A percentile compares a stretch with the other conserved stretches of the same genome.
These are phyloP conservation scores for Oceanodroma tethys DNA, from an alignment of 2,113 vertebrate genomes.

Conservation along the genomic window DNA sequence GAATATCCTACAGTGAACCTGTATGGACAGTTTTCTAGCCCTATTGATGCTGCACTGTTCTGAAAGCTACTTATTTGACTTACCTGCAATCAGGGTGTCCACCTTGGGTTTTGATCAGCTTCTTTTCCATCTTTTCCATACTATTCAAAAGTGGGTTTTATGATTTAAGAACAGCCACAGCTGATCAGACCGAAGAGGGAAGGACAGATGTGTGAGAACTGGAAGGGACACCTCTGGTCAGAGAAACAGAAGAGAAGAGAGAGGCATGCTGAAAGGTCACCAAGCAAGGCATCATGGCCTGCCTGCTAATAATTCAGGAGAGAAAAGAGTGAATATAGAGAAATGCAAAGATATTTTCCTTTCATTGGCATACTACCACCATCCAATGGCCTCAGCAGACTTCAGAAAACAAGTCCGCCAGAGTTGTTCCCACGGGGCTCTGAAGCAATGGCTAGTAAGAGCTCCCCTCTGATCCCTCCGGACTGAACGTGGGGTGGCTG, in stretches of 20 bases:
- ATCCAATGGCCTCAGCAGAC: background rate
- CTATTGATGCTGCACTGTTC: background rate
- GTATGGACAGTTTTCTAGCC: background rate
- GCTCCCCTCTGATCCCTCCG: background rate
- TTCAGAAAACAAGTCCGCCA: background rate
- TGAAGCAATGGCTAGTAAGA: background rate
- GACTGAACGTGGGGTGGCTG: background rate
- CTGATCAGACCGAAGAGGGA: background rate
- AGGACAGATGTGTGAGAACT: background rate
- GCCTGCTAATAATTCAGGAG: background rate
- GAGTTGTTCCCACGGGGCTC: accelerated
- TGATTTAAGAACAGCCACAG: background rate
- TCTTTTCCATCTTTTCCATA: background rate
- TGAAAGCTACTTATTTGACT: background rate
- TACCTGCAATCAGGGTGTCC: background rate
- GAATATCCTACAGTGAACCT: background rate
- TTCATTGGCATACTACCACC: background rate
- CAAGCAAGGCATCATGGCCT: accelerated
- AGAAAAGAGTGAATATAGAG: background rate
- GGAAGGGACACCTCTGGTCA: background rate
- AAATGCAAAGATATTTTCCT: background rate
- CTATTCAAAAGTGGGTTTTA: background rate
- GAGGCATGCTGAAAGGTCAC: background rate
- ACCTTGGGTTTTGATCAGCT: background rate
- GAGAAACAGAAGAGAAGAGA: background rate